Evolutionary conservation across 2,797 vertebrate genomes (phyloP).

Genomic region (Gambusia yucatana): DNA sequence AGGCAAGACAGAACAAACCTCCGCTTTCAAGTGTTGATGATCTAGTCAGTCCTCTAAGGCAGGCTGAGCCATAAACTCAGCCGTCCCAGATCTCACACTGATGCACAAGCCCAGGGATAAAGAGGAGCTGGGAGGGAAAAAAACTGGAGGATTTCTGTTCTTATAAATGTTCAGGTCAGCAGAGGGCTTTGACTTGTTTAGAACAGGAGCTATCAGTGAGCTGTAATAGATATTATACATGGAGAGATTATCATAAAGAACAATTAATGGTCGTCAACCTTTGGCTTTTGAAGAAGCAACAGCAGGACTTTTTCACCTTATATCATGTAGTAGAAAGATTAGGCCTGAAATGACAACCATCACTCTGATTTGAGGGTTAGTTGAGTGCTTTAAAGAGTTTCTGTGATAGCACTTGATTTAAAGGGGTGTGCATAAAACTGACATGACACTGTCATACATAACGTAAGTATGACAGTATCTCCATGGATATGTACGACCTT

Average conservation of each 20-base stretch:
- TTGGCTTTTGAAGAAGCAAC: constrained; percentile 8
- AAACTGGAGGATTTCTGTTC: constrained; percentile 49
- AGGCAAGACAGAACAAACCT: constrained; percentile 66
- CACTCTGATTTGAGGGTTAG: background rate
- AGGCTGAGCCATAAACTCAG: constrained; percentile 14
- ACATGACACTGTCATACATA: background rate
- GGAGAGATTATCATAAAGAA: constrained; percentile 34
- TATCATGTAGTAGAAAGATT: background rate
- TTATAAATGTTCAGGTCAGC: constrained; percentile 24
- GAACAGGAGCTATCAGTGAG: constrained; percentile 25
- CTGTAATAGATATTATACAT: constrained; percentile 21
- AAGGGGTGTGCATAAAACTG: background rate
- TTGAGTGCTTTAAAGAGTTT: background rate
- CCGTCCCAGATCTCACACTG: constrained; percentile 6
- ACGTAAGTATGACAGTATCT: no score
- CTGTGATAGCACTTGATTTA: background rate
- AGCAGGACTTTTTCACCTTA: background rate
- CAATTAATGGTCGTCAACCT: constrained; percentile 37
- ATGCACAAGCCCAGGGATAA: constrained; percentile 21
- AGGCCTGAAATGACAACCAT: background rate
- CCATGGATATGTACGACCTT: no score
- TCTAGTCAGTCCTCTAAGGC: constrained; percentile 45
- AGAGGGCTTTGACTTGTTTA: constrained; percentile 39
- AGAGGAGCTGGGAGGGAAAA: constrained; percentile 25
- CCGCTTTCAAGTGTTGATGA: constrained; percentile 38